Evolutionary conservation across 2,113 vertebrate species (phyloP), one percentile per base, ranked within the genome.

Genomic region (Actenoides lindsayi): DNA sequence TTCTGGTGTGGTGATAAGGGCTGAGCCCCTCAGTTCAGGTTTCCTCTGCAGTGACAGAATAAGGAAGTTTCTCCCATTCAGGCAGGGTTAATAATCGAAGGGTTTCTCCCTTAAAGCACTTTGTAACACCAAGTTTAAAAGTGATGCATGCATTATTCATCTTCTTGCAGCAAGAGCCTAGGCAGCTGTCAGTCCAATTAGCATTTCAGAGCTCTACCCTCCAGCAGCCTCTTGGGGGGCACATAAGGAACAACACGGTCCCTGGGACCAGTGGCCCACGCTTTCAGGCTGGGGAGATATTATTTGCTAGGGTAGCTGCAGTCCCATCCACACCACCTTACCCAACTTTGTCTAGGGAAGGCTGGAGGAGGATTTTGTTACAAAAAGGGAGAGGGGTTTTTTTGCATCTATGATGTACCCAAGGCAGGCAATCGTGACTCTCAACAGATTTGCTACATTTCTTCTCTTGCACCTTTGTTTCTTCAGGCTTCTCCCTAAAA

Each of bases 141-240:
- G n/a, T 80, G n/a, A 86, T 59, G 37, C 62, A 87, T 94, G 75
- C 53, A 97, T 96, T 96, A 97, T 95, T 97, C 65, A 95, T 85
- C 53, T 51, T 92, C 48, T 57, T 56, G 53, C 82, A 84, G 86
- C 33, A 71, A 41, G 48, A 57, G 60, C 6, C 0, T 51, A 71
- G 82, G 80, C 90, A 91, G 89, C 92, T 95, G 89, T 90, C 94
- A 95, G 64, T 91, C 67, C 76, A 42, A 87, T 89, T 75, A 73
- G 27, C 7, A 3, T 77, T 84, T 64, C 85, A 90, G 73, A 85
- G 67, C 79, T 87, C 64, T 95, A 46, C 70, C 89, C 87, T 90
- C 50, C 73, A 87, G 86, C 91, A 95, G 74, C 53, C 84, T 73
- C 79, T 44, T 48, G 51, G 78, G 82, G 62, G 46, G 21, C 83